These are phyloP conservation scores for Brachionus angularis DNA, from an alignment of 1,140 invertebrate species.

Conservation along the genomic window DNA sequence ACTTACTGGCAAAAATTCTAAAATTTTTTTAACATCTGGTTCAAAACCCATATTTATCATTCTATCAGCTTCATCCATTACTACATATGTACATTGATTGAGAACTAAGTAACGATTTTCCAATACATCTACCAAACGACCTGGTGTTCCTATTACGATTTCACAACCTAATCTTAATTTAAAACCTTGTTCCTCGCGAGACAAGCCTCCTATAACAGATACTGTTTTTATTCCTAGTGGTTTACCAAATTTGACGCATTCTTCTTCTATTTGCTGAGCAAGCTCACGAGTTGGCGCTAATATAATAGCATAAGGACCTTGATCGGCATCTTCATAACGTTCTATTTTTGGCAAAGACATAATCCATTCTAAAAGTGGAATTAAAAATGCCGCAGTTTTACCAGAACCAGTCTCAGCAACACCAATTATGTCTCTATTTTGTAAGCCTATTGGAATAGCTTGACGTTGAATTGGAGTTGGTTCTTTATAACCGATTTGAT, in stretches of 20 bases:
- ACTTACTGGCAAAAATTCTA: constrained; percentile 95
- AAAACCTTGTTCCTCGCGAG: constrained; percentile 96
- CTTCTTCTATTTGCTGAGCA: constrained; percentile 99
- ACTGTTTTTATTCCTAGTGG: constrained; percentile 90
- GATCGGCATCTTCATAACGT: constrained; percentile 72
- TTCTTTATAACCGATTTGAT: constrained; percentile 91
- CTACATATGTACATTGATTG: constrained; percentile 76
- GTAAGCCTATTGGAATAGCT: constrained; percentile 94
- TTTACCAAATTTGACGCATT: constrained; percentile 93
- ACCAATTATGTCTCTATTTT: constrained; percentile 98
- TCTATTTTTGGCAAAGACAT: constrained; percentile 93
- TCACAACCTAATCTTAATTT: constrained; percentile 92
- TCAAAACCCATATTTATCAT: constrained; percentile 99
- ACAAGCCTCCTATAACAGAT: constrained; percentile 93
- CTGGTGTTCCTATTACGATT: constrained; percentile 99
- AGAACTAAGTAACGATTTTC: constrained; percentile 96
- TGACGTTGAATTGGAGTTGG: constrained; percentile 98
- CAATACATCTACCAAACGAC: constrained; percentile 95
- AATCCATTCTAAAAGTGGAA: constrained; percentile 96
- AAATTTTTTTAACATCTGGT: constrained; percentile 92
- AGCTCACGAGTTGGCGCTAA: constrained; percentile 96
- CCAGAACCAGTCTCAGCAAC: constrained; percentile 97
- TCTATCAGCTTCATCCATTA: constrained; percentile 77
- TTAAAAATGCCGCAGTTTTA: constrained; percentile 96
- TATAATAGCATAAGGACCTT: constrained; percentile 98